phyloP scores from a whole-genome alignment of 2,888 invertebrate species.

The Nemurella pictetii region DNA sequence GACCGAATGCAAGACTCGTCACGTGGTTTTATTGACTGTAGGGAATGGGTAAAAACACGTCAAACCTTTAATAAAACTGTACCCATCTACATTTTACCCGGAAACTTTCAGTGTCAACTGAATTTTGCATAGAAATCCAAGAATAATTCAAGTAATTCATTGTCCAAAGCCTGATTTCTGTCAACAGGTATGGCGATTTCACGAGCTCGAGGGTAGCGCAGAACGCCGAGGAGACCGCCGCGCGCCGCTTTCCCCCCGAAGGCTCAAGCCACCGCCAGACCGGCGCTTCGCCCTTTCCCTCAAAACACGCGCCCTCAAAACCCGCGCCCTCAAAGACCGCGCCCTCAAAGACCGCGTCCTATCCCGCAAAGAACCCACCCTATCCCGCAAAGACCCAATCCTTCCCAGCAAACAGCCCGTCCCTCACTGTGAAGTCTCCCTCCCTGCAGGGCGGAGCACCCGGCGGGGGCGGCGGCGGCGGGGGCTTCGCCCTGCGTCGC shows the following conservation, averaged over 20 bases:
- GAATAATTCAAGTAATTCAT: no score
- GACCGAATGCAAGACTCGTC: no score
- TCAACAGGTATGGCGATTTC: conserved; percentile 41
- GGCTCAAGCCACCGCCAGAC: conserved; percentile 38
- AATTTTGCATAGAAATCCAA: no score
- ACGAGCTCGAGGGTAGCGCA: conserved; percentile 45
- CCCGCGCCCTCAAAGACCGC: not conserved
- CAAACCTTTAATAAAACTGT: conserved; percentile 11
- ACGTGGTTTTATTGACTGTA: no score
- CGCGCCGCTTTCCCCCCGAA: conserved; percentile 41
- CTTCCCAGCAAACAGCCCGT: not conserved
- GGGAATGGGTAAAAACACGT: conserved; percentile 21
- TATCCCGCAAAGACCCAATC: not conserved
- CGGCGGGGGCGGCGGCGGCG: conserved; percentile 38
- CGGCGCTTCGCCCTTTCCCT: not conserved
- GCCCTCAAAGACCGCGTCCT: not conserved
- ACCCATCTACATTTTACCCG: no score
- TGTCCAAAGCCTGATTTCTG: not conserved
- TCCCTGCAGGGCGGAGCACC: not conserved
- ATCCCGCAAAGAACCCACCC: not conserved
- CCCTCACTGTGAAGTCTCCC: conserved; percentile 11
- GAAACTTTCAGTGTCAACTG: no score
- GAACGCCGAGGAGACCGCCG: conserved; percentile 52
- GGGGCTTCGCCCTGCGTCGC: conserved; percentile 63
- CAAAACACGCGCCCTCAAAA: not conserved